phyloP scores from a whole-genome alignment of 2,113 vertebrate species.

The Abramis brama region DNA sequence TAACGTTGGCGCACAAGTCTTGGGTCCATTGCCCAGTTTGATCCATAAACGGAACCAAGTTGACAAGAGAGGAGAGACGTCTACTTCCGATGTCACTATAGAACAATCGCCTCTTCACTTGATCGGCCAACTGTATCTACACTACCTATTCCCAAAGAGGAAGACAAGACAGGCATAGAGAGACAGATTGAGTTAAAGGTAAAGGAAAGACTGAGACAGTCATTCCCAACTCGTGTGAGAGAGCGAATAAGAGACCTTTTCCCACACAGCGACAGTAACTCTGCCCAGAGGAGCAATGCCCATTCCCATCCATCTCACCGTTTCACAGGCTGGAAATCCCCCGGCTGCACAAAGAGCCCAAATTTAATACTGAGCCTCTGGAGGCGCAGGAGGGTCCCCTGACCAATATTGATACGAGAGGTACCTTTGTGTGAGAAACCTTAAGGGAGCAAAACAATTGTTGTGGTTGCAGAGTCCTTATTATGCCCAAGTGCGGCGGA shows the following conservation, averaged over 20 bases:
- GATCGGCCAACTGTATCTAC: conserved; percentile 35
- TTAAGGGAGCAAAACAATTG: conserved; percentile 75
- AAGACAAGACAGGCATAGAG: conserved; percentile 1
- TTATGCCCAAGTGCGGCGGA: conserved; percentile 64
- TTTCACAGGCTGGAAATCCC: conserved; percentile 81
- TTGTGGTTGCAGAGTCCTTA: conserved; percentile 70
- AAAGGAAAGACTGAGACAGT: conserved; percentile 36
- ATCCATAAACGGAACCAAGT: conserved; percentile 13
- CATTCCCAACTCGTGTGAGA: background rate
- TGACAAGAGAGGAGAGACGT: conserved; percentile 28
- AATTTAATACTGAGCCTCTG: conserved; percentile 79
- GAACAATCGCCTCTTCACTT: conserved; percentile 26
- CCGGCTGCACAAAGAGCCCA: conserved; percentile 75
- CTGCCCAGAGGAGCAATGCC: conserved; percentile 71
- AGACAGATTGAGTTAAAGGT: conserved; percentile 37
- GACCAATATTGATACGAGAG: conserved; percentile 74
- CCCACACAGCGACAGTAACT: conserved; percentile 73
- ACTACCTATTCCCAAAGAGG: conserved; percentile 28
- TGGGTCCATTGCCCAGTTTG: background rate
- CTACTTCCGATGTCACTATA: conserved; percentile 3
- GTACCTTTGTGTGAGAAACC: conserved; percentile 75
- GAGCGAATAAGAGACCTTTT: conserved; percentile 59
- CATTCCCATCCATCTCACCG: conserved; percentile 79
- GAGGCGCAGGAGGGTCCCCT: conserved; percentile 75
- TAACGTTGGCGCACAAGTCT: background rate